These are phyloP conservation scores for Herminia tarsipennalis DNA, from an alignment of 2,888 invertebrate species.

Conservation along the genomic window DNA sequence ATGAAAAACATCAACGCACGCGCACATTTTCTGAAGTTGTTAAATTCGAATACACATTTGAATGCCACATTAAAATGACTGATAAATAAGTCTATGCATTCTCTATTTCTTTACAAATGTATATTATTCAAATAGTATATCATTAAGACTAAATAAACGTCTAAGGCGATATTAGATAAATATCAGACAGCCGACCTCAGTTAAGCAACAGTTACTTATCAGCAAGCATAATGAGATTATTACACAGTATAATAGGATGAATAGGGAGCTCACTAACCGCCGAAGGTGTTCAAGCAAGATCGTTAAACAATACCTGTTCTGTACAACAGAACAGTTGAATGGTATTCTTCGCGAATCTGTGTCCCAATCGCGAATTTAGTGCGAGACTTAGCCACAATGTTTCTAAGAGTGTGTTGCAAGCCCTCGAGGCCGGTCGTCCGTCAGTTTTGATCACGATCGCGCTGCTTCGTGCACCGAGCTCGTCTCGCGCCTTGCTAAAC, in stretches of 20 bases:
- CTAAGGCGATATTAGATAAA: slow-evolving; percentile 42
- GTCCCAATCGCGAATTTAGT: slow-evolving; percentile 76
- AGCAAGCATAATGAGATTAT: slow-evolving; percentile 37
- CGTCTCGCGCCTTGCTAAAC: slow-evolving; percentile 56
- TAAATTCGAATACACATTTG: neutral
- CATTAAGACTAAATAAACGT: slow-evolving; percentile 42
- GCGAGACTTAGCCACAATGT: slow-evolving; percentile 71
- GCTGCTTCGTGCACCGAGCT: slow-evolving; percentile 60
- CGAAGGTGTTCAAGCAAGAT: slow-evolving; percentile 42
- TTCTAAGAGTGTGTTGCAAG: slow-evolving; percentile 72
- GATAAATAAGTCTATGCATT: slow-evolving; percentile 9
- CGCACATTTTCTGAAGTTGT: neutral
- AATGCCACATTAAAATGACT: slow-evolving; percentile 1
- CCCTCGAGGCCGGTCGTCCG: slow-evolving; percentile 71
- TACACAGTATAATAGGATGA: slow-evolving; percentile 38
- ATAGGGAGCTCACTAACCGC: slow-evolving; percentile 38
- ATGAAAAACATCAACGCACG: neutral
- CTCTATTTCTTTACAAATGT: slow-evolving; percentile 8
- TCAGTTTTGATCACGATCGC: slow-evolving; percentile 71
- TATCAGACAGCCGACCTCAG: slow-evolving; percentile 42
- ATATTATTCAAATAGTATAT: slow-evolving; percentile 21
- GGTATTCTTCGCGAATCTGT: slow-evolving; percentile 67
- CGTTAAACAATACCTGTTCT: slow-evolving; percentile 52
- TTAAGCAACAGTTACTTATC: slow-evolving; percentile 41
- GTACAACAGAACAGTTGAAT: slow-evolving; percentile 58